Evolutionary conservation across 1,140 invertebrate species (phyloP).

Genomic region (Pinna nobilis): DNA sequence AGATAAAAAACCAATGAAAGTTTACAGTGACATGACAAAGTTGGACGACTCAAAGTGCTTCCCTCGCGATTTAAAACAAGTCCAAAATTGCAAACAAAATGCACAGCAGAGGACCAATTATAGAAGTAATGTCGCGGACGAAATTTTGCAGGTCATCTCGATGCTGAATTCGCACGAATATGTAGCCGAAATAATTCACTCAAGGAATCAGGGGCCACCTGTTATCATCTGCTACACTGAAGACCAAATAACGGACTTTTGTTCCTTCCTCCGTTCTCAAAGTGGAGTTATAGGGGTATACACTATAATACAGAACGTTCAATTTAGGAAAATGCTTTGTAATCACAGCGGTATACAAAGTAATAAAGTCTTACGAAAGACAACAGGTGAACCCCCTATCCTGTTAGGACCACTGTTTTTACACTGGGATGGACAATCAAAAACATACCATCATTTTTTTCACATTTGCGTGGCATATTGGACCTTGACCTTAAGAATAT

Average conservation of each 20-base stretch:
- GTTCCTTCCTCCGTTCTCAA: constrained; percentile 3
- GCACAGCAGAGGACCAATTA: neutral
- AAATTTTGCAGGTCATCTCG: constrained; percentile 20
- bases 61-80: constrained; percentile 16
- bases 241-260: constrained; percentile 30
- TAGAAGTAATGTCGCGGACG: constrained; percentile 24
- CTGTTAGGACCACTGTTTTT: constrained; percentile 30
- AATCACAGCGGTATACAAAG: constrained; percentile 24
- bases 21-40: constrained; percentile 12
- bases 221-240: constrained; percentile 8
- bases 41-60: constrained; percentile 3
- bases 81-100: constrained; percentile 14
- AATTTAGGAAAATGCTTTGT: constrained; percentile 26
- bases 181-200: constrained; percentile 1
- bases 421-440: constrained; percentile 27
- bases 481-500: neutral
- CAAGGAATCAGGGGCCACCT: constrained; percentile 2
- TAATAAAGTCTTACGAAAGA: constrained; percentile 16
- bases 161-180: neutral
- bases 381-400: constrained; percentile 21
- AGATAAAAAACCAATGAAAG: constrained; percentile 5
- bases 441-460: constrained; percentile 28
- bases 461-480: neutral
- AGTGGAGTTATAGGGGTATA: constrained; percentile 18
- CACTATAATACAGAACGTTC: constrained; percentile 35